phyloP scores from a whole-genome alignment of 2,888 invertebrate species.

The Nineta flava region DNA sequence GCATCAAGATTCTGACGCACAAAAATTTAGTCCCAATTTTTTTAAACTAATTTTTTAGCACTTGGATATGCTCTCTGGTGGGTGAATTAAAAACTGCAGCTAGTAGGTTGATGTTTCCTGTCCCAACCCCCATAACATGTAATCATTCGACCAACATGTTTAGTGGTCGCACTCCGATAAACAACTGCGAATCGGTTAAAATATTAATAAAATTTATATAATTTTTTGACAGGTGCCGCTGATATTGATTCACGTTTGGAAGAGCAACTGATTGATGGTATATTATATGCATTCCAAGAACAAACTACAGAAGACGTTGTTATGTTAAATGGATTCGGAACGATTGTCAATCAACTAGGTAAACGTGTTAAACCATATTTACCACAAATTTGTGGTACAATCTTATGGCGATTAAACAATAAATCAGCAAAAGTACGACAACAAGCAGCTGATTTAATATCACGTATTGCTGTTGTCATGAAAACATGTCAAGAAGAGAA shows the following conservation, averaged over 20 bases:
- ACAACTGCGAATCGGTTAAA: too few species aligned
- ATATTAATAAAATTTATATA: too few species aligned
- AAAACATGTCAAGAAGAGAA: conserved; percentile 99
- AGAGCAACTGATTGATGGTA: conserved; percentile 98
- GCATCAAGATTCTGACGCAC: too few species aligned
- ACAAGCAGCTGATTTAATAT: conserved; percentile 98
- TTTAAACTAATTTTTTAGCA: too few species aligned
- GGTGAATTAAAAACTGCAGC: too few species aligned
- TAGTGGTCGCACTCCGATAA: too few species aligned
- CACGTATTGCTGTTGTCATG: conserved; percentile 97
- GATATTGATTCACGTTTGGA: conserved; percentile 96
- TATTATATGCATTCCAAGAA: conserved; percentile 98
- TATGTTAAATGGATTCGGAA: conserved; percentile 98
- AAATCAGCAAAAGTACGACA: conserved; percentile 98
- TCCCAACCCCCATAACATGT: too few species aligned
- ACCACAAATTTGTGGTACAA: conserved; percentile 99
- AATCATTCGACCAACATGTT: too few species aligned
- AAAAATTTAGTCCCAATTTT: too few species aligned
- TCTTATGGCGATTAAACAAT: conserved; percentile 97
- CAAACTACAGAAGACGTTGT: conserved; percentile 99
- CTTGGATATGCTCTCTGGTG: too few species aligned
- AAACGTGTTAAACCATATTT: conserved; percentile 96
- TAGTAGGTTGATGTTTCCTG: too few species aligned
- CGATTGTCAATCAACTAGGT: conserved; percentile 93
- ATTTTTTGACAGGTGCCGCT: conserved; percentile 47